Evolutionary conservation across 2,113 vertebrate genomes (phyloP).

Genomic region (Nannobrachium achirus): DNA sequence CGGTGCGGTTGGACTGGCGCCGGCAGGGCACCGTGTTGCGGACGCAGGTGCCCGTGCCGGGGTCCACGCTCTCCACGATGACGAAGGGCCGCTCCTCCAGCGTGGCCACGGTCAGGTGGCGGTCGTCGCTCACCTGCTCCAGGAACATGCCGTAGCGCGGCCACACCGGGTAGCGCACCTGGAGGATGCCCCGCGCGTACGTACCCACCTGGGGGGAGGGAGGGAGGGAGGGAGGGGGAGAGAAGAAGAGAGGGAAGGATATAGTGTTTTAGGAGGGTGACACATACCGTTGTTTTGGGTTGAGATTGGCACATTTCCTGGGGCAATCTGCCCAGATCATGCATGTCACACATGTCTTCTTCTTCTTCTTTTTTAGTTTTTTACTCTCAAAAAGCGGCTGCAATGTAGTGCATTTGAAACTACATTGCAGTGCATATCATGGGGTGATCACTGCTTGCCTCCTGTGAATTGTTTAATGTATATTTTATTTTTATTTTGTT

Average conservation of each 20-base stretch:
- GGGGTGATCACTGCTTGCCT: no score
- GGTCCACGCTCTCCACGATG: conserved; percentile 94
- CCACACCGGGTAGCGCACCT: conserved; percentile 97
- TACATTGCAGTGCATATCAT: no score
- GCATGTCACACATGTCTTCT: no score
- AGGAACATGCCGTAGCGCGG: conserved; percentile 91
- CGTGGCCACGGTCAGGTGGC: conserved; percentile 94
- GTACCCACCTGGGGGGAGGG: conserved; percentile 86
- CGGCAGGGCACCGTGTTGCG: conserved; percentile 97
- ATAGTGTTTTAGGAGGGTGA: neutral
- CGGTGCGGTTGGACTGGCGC: conserved; percentile 89
- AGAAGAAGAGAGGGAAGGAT: neutral
- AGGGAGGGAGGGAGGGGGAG: neutral
- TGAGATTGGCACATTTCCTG: no score
- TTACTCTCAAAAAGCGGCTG: no score
- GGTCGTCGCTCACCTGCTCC: conserved; percentile 90
- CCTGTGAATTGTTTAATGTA: no score
- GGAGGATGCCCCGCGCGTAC: conserved; percentile 89
- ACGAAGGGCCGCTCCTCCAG: conserved; percentile 97
- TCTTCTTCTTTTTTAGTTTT: no score
- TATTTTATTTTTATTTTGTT: no score
- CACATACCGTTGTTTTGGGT: no score
- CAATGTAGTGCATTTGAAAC: no score
- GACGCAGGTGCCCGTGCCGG: conserved; percentile 90
- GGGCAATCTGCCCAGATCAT: no score